Percentiles rank a stretch among this genome's conserved stretches.
phyloP scores from a whole-genome alignment of 2,113 vertebrate species.

The Hemibagrus wyckioides region DNA sequence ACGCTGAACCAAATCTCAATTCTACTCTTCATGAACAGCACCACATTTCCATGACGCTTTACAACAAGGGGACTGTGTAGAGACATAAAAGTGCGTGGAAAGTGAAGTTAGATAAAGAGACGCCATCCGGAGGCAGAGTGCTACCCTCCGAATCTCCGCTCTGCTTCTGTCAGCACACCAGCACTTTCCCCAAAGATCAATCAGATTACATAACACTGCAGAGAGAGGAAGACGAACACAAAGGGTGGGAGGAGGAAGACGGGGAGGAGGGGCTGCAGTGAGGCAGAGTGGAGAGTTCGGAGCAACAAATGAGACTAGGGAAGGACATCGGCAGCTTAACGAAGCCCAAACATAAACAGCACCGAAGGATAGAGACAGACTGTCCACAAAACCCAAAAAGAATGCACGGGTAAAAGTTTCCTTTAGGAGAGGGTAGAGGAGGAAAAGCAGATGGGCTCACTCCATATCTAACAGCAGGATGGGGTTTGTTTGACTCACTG shows the following conservation, averaged over 20 bases:
- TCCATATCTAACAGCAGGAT: not conserved
- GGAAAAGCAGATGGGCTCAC: not conserved
- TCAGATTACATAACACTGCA: constrained; percentile 74
- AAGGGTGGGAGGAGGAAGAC: constrained; percentile 25
- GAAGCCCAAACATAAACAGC: constrained; percentile 1
- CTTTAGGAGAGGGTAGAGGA: not conserved
- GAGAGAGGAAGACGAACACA: constrained; percentile 52
- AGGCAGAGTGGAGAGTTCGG: constrained; percentile 11
- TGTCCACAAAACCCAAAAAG: not conserved
- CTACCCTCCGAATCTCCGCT: constrained; percentile 17
- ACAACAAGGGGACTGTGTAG: not conserved
- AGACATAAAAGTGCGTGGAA: not conserved
- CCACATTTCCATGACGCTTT: not conserved
- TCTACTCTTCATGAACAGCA: not conserved
- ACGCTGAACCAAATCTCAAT: not conserved
- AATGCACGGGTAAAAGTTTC: not conserved
- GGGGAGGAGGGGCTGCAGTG: constrained; percentile 5
- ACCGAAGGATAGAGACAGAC: not conserved
- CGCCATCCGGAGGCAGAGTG: not conserved
- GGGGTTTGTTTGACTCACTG: not conserved
- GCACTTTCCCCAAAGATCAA: constrained; percentile 64
- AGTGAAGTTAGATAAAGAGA: constrained; percentile 11
- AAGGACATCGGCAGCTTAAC: not conserved
- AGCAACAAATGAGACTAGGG: constrained; percentile 15
- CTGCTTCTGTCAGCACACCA: constrained; percentile 53